A percentile compares a stretch with the other conserved stretches of the same genome.
These are phyloP conservation scores for Apostichopus leukothele DNA, from an alignment of 53 echinoderm and acorn worm genomes.

Conservation along the genomic window DNA sequence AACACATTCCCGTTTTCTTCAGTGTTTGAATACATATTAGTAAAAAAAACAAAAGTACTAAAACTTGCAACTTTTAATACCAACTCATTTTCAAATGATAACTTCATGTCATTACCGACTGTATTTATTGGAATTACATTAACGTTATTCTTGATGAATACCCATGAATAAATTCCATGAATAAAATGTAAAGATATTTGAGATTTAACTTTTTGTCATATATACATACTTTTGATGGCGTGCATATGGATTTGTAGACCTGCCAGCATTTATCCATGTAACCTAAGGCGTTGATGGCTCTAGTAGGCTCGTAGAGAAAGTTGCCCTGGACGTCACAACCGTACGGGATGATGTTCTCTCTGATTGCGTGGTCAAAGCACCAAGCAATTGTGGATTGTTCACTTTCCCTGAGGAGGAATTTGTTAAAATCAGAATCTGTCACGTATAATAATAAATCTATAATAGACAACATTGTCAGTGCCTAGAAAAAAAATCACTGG, in stretches of 20 bases:
- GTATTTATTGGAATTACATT: too few relatives aligned
- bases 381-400: conserved; percentile 64
- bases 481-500: too few relatives aligned
- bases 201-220: neutral
- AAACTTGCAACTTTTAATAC: too few relatives aligned
- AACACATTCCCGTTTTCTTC: too few relatives aligned
- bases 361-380: conserved; percentile 85
- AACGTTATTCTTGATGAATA: too few relatives aligned
- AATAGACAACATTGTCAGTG: neutral
- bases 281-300: conserved; percentile 91
- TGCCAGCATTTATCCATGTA: conserved; percentile 91
- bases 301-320: conserved; percentile 78
- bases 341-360: conserved; percentile 71
- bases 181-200: too few relatives aligned
- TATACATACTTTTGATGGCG: conserved; percentile 72
- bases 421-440: neutral
- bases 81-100: too few relatives aligned
- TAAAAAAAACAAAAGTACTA: too few relatives aligned
- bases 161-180: too few relatives aligned
- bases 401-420: conserved; percentile 19
- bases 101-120: too few relatives aligned
- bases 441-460: neutral
- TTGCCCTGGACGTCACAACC: conserved; percentile 86
- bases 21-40: too few relatives aligned
- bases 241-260: conserved; percentile 75